A percentile compares a stretch with the other conserved stretches of the same genome.
Conservation (phyloP, 2,113 vertebrate species). For the Oreotrochilus melanogaster region DNA sequence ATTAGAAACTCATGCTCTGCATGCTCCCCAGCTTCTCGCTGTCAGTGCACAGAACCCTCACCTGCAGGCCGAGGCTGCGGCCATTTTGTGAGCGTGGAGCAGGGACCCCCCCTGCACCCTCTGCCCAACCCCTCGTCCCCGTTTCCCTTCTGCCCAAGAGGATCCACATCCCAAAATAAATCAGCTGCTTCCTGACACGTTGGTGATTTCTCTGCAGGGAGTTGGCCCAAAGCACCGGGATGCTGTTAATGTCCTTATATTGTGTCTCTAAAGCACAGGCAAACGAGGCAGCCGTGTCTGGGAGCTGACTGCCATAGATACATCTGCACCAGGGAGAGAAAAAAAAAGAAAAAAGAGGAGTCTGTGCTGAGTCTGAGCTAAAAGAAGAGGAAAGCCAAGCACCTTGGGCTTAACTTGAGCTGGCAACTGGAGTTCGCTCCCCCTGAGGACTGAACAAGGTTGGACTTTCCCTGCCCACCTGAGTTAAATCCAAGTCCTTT, state of each 20-base stretch:
- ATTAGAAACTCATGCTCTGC: neutral
- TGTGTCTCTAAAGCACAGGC: neutral
- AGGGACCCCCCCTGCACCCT: neutral
- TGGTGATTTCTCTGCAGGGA: neutral
- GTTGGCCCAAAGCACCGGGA: neutral
- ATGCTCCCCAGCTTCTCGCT: neutral
- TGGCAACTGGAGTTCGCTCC: neutral
- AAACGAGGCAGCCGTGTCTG: neutral
- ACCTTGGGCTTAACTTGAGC: neutral
- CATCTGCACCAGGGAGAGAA: neutral
- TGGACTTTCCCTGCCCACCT: neutral
- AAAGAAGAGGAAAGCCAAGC: neutral
- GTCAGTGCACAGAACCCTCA: neutral
- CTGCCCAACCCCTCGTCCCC: fast-evolving
- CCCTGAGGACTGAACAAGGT: fast-evolving
- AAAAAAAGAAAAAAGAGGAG: neutral
- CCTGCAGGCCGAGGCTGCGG: fast-evolving
- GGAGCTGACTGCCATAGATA: constrained; percentile 18
- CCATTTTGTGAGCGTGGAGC: neutral
- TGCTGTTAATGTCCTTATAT: neutral
- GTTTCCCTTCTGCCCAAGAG: neutral
- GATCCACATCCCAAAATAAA: neutral
- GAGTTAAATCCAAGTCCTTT: neutral
- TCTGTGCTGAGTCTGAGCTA: neutral
- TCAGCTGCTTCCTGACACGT: neutral